These are phyloP conservation scores for Allenopithecus nigroviridis DNA, from an alignment of 2,797 vertebrate species.

Conservation along the genomic window DNA sequence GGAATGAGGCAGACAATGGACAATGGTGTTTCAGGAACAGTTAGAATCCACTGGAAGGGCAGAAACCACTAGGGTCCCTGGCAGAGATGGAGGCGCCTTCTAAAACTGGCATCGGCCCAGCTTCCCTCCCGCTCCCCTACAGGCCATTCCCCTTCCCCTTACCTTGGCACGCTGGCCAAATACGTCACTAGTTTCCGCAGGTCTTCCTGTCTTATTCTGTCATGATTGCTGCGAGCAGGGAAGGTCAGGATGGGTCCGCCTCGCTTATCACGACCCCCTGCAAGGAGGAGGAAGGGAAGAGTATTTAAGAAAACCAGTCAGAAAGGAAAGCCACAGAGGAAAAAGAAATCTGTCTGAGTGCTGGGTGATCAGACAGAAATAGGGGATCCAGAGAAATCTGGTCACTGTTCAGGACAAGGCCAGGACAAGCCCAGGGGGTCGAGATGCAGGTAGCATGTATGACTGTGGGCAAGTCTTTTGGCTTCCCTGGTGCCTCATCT, in stretches of 20 bases:
- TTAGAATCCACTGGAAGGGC: neutral
- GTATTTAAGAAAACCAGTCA: conserved; percentile 29
- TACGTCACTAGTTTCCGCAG: conserved; percentile 97
- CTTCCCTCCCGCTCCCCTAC: neutral
- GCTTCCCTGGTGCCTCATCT: neutral
- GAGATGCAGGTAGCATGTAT: neutral
- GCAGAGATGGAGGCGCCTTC: neutral
- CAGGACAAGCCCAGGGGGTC: neutral
- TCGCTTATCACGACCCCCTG: conserved; percentile 98
- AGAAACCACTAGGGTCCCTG: neutral
- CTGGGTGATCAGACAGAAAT: neutral
- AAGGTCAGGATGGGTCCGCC: conserved; percentile 98
- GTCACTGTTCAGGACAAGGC: neutral
- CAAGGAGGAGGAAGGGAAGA: conserved; percentile 66
- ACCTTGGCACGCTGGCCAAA: conserved; percentile 98
- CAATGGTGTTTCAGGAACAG: conserved; percentile 19
- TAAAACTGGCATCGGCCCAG: neutral
- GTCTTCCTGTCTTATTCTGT: conserved; percentile 99
- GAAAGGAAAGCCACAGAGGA: neutral
- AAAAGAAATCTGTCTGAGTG: neutral
- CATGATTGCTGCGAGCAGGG: conserved; percentile 97
- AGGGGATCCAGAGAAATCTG: neutral
- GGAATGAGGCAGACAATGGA: neutral
- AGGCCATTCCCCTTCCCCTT: conserved; percentile 79
- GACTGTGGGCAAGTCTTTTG: neutral